Conservation (phyloP, 2,888 invertebrate species). For the Therioaphis trifolii region DNA sequence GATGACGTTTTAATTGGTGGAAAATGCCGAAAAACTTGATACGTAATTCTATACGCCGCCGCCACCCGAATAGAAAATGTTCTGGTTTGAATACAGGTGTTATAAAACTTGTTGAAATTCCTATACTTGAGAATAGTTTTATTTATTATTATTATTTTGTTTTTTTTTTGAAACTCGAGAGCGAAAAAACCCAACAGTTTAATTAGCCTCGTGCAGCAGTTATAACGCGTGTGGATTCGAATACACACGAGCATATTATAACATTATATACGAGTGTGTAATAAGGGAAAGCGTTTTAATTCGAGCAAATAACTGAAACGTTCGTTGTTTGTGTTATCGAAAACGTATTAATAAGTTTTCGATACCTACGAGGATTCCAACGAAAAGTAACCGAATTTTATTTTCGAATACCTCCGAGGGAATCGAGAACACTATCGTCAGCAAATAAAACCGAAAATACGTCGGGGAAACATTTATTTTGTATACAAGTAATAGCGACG, state of each 20-base stretch:
- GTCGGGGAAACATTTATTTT: slow-evolving; percentile 53
- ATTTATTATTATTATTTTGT: no score
- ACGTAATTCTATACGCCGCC: not conserved
- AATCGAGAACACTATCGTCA: slow-evolving; percentile 40
- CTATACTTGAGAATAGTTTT: no score
- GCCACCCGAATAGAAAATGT: not conserved
- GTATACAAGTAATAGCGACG: slow-evolving; percentile 25
- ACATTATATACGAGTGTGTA: not conserved
- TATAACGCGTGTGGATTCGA: no score
- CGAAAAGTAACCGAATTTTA: slow-evolving; percentile 12
- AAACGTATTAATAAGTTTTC: slow-evolving; percentile 11
- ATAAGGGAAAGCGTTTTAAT: no score
- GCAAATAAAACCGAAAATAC: slow-evolving; percentile 57
- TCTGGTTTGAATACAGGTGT: no score
- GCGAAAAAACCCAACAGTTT: no score
- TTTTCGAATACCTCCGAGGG: not conserved
- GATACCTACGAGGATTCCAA: not conserved
- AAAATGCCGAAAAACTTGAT: slow-evolving; percentile 34
- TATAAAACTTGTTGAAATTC: no score
- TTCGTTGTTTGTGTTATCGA: not conserved
- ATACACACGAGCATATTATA: no score
- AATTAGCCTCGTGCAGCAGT: no score
- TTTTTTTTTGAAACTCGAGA: no score
- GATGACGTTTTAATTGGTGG: slow-evolving; percentile 55
- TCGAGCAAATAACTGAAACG: no score